Evolutionary conservation across 2,113 vertebrate genomes (phyloP).

Genomic region (Hippocampus comes): DNA sequence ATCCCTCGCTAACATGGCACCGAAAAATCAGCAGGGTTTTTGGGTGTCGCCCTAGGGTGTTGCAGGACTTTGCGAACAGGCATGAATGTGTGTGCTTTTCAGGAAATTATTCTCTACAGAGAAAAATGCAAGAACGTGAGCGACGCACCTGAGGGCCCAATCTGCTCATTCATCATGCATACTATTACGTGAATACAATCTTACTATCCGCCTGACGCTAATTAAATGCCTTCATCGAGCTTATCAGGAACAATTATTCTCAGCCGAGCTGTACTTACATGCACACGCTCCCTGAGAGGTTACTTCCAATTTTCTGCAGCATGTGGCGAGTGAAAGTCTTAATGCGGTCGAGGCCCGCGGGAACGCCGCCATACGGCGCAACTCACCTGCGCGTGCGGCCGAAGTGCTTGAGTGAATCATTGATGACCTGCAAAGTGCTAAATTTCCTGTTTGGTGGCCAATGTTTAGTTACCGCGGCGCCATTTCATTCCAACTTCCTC

Average conservation of each 20-base stretch:
- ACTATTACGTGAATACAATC: conserved; percentile 29
- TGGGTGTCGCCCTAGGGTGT: too few relatives aligned
- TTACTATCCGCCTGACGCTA: not conserved
- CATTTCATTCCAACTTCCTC: conserved; percentile 55
- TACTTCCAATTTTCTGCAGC: conserved; percentile 36
- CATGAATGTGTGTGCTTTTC: too few relatives aligned
- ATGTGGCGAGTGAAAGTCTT: conserved; percentile 34
- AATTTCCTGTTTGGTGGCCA: conserved; percentile 57
- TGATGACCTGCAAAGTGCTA: conserved; percentile 36
- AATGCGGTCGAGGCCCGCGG: conserved; percentile 17
- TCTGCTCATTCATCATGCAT: conserved; percentile 63
- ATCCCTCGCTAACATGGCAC: too few relatives aligned
- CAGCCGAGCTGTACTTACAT: conserved; percentile 31
- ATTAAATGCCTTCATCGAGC: not conserved
- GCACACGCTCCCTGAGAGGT: conserved; percentile 40
- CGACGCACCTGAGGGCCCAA: conserved; percentile 55
- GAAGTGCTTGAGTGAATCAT: conserved; percentile 61
- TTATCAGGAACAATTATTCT: conserved; percentile 6
- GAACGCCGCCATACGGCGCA: not conserved
- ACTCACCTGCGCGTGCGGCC: conserved; percentile 3
- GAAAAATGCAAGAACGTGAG: conserved; percentile 25
- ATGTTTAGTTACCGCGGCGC: conserved; percentile 56
- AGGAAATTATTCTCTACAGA: not conserved
- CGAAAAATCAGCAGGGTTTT: too few relatives aligned
- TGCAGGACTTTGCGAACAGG: too few relatives aligned